A percentile compares a stretch with the other conserved stretches of the same genome.
These are phyloP conservation scores for Heterodera carotae DNA, from an alignment of 1,140 invertebrate species.

Conservation along the genomic window DNA sequence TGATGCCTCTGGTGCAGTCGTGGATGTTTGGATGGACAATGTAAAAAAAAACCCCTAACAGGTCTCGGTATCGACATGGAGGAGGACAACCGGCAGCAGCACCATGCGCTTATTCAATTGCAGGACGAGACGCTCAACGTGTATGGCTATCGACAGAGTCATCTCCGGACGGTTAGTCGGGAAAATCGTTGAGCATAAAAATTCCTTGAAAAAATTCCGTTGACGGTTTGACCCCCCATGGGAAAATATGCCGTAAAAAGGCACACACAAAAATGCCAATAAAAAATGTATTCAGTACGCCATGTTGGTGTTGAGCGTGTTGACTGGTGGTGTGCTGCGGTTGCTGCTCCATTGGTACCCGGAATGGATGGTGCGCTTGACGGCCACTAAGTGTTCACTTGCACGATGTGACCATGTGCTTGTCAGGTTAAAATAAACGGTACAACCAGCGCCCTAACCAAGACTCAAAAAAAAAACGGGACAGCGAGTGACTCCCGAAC, in stretches of 20 bases:
- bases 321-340: conserved; percentile 54
- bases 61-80: background rate
- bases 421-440: too few relatives aligned
- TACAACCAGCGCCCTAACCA: too few relatives aligned
- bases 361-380: conserved; percentile 48
- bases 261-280: too few relatives aligned
- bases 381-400: conserved; percentile 44
- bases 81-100: conserved; percentile 2
- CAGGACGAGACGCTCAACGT: conserved; percentile 54
- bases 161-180: conserved; percentile 44
- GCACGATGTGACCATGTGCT: conserved; percentile 53
- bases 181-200: too few relatives aligned
- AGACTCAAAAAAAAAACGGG: too few relatives aligned
- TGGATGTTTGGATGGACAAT: too few relatives aligned
- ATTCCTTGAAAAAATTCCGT: too few relatives aligned
- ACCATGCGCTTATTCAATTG: conserved; percentile 48
- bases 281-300: conserved; percentile 37
- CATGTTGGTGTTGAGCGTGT: conserved; percentile 36
- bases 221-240: too few relatives aligned
- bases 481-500: too few relatives aligned
- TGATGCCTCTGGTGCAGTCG: too few relatives aligned
- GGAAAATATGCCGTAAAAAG: background rate
- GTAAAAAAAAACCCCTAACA: too few relatives aligned
- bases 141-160: conserved; percentile 48
- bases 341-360: conserved; percentile 61